phyloP scores from a whole-genome alignment of 2,888 invertebrate species.

The Metopia argyrocephala region DNA sequence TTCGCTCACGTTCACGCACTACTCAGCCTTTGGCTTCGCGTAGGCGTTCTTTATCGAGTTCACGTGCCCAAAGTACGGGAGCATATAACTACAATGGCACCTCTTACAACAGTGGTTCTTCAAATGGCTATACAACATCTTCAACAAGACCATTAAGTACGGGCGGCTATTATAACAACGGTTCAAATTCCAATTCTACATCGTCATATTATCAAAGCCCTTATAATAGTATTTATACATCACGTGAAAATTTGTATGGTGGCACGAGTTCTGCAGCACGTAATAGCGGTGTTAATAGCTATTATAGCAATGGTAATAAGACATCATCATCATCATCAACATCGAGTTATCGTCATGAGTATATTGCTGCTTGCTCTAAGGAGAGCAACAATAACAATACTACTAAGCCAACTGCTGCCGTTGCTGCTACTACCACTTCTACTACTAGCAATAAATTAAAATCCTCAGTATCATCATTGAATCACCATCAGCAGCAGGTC shows the following conservation, averaged over 20 bases:
- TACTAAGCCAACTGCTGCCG: conserved; percentile 60
- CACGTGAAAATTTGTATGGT: conserved; percentile 76
- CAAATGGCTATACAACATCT: conserved; percentile 65
- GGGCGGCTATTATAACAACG: conserved; percentile 73
- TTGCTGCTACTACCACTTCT: conserved; percentile 68
- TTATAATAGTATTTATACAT: conserved; percentile 76
- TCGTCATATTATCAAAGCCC: conserved; percentile 75
- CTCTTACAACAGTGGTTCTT: conserved; percentile 65
- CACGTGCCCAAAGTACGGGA: conserved; percentile 74
- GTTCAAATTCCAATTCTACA: conserved; percentile 55
- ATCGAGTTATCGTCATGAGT: conserved; percentile 61
- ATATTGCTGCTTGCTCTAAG: conserved; percentile 58
- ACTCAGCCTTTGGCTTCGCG: conserved; percentile 76
- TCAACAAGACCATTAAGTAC: conserved; percentile 76
- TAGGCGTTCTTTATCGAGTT: conserved; percentile 80
- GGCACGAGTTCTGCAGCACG: conserved; percentile 65
- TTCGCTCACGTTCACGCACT: conserved; percentile 78
- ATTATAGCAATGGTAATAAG: conserved; percentile 72
- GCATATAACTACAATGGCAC: conserved; percentile 69
- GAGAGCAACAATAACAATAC: conserved; percentile 47
- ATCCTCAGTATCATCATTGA: conserved; percentile 49
- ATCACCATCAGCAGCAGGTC: conserved; percentile 55
- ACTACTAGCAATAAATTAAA: conserved; percentile 43
- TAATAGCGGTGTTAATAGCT: conserved; percentile 67
- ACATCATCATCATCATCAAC: conserved; percentile 53